Percentiles rank a stretch among this genome's conserved stretches.
Evolutionary conservation across 1,140 invertebrate species (phyloP).

Genomic region (Trypoxylus dichotomus): DNA sequence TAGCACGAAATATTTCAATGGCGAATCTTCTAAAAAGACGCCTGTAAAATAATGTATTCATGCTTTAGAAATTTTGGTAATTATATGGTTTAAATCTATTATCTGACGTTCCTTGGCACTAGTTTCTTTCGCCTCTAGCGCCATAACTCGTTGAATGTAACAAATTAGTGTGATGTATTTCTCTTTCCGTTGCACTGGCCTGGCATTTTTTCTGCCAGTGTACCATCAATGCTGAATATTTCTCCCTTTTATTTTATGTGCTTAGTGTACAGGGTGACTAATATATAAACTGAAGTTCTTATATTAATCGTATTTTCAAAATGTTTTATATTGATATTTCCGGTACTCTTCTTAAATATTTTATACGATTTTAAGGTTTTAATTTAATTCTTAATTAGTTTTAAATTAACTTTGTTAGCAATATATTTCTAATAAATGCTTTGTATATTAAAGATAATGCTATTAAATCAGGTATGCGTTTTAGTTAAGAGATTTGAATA

Average conservation of each 20-base stretch:
- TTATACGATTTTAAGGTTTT: not conserved
- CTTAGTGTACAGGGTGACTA: slow-evolving; percentile 23
- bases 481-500: slow-evolving; percentile 13
- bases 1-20: no score
- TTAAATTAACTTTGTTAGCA: not conserved
- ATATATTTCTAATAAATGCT: not conserved
- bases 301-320: not conserved
- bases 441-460: slow-evolving; percentile 14
- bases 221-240: not conserved
- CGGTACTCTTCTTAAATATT: not conserved
- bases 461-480: not conserved
- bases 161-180: no score
- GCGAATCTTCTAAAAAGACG: no score
- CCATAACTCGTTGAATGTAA: no score
- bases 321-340: not conserved
- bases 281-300: not conserved
- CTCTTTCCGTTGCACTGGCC: no score
- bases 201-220: no score
- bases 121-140: no score
- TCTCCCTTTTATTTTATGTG: not conserved
- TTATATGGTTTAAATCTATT: no score
- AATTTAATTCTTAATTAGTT: not conserved
- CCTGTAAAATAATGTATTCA: no score
- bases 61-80: no score
- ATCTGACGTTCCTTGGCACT: no score